Evolutionary conservation across 2,888 invertebrate genomes (phyloP), one percentile per base, ranked within the genome.

Genomic region (Antheraea yamamai): DNA sequence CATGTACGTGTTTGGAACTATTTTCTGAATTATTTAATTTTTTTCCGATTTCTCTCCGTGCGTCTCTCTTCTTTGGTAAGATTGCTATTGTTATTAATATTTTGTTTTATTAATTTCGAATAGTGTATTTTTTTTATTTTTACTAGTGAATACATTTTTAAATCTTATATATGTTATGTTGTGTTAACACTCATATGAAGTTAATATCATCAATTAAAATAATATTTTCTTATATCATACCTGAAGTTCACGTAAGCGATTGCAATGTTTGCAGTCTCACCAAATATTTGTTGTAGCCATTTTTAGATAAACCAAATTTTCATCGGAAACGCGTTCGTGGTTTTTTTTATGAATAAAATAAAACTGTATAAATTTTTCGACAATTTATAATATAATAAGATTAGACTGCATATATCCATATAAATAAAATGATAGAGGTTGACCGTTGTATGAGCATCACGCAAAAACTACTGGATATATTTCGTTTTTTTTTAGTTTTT

Each of bases 1-100:
- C 82, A 90, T 89, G 90, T 82, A 81, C 79, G 78, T 79, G 79
- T 82, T 82, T 81, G 84, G 87, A 88, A 89, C 86, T 86, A 84
- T 84, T 82, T 83, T 82, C 78, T 87, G 81, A 84, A 81, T 75
- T 76, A 76, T 81, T 81, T 79, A 76, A 66, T 74, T 75, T 74
- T 76, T 72, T 72, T 3, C 39, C 30, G 26, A 47, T 72, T 51
- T 58, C 12, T 72, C 61, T 23, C 18, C 51, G 61, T 30, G 61
- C 6, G 18, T 55, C 35, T 23, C 68, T 47, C 26, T 75, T 75
- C 78, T 80, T 81, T 77, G 87, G 88, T 89, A 86, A 88, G 88
- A 30, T 30, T 66, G 20, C 14, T 52, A 52, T 52, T 52, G 4
- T 52, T 52, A 18, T 55, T 55, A 47, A 6, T 55, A 2, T 55